Base-by-base conservation (phyloP, 2,797 vertebrate genomes). In the Sebastes hopkinsi region DNA sequence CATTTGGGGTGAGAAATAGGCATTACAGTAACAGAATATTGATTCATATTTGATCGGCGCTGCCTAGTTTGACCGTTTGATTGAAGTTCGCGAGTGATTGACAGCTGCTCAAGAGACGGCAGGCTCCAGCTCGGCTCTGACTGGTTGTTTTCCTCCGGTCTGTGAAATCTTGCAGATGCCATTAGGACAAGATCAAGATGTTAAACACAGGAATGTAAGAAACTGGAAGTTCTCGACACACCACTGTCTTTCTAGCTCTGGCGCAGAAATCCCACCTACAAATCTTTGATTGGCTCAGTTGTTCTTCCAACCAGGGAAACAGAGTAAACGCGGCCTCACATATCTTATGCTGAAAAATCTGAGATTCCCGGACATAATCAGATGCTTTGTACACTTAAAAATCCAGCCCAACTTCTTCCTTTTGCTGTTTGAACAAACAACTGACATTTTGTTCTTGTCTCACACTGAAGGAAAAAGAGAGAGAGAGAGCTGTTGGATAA, bases 401-500 rank as follows among this genome's bases (percentile, higher is more conserved):
- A 25, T 65, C 23, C 11, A 50, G n/a, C 10, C 2, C 6, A 46
- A 23, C 27, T 23, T 25, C 11, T 61, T 34, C 20, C 20, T 30
- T 27, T 54, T 29, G 29, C 77, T 23, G 62, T 52, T 74, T 52
- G 25, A 71, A 54, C 29, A 56, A 62, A 34, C 16, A 61, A 50
- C 46, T 54, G 52, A 11, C 9, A n/a, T 54, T 54, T 54, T 54
- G 4, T 54, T 54, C 52, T 11, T 11, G 30, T 4, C 61, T 36
- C 12, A 16, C 8, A 23, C 13, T 23, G 59, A 77, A 22, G 32
- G n/a, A 22, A 60, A 52, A 50, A 61, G 27, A 64, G 32, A 30
- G 56, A 1, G 56, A 60, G 34, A 50, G 46, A 50, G 46, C 36
- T 75, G 81, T 30, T 30, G 52, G 71, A 68, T 84, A 69, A 82